Evolutionary conservation across 2,113 vertebrate genomes (phyloP).

Genomic region (Sardina pilchardus): DNA sequence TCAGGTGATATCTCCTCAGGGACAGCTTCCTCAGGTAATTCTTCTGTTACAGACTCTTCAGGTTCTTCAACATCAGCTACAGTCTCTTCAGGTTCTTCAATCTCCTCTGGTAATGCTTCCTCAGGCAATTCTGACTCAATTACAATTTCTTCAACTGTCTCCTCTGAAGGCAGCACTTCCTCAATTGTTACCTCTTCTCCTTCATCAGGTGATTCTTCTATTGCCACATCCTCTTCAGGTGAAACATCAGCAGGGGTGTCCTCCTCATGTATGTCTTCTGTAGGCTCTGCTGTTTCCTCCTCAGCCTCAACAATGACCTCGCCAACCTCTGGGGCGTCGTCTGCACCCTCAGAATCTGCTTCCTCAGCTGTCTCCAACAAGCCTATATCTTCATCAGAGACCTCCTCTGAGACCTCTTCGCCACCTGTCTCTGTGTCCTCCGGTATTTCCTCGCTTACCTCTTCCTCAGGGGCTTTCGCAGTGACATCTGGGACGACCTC

Average conservation of each 20-base stretch:
- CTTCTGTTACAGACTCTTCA: not conserved
- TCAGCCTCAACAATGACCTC: not conserved
- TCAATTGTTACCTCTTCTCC: not conserved
- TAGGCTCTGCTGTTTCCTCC: not conserved
- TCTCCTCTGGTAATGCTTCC: not conserved
- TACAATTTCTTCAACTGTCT: not conserved
- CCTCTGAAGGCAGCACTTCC: not conserved
- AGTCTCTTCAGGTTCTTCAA: not conserved
- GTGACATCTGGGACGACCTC: not conserved
- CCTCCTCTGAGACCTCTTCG: conserved; percentile 20
- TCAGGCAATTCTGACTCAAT: not conserved
- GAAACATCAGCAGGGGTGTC: not conserved
- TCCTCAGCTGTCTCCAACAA: not conserved
- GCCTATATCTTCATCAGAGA: not conserved
- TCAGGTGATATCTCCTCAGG: not conserved
- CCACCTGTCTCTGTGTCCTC: not conserved
- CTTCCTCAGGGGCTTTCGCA: not conserved
- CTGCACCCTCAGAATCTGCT: not conserved
- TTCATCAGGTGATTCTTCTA: not conserved
- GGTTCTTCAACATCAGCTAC: not conserved
- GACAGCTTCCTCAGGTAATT: not conserved
- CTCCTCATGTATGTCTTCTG: not conserved
- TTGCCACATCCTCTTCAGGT: not conserved
- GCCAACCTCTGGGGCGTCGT: not conserved
- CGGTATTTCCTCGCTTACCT: not conserved